These are phyloP conservation scores for Aphelenchoides avenae DNA, from an alignment of 1,140 invertebrate genomes.

Conservation along the genomic window DNA sequence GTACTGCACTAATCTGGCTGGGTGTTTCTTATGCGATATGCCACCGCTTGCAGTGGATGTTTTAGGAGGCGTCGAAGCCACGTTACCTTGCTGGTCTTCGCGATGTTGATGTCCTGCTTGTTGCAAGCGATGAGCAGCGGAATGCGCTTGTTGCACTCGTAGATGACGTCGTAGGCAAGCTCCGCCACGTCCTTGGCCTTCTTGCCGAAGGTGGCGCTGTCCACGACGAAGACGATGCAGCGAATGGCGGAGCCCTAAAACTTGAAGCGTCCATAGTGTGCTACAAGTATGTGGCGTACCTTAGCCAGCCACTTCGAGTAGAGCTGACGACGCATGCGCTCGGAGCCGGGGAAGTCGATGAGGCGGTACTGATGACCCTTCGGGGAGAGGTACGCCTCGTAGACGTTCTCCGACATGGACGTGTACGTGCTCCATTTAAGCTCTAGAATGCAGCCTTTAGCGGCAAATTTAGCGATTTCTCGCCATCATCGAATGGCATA, in stretches of 20 bases:
- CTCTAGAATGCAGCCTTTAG: too few relatives aligned
- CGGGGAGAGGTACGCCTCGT: too few relatives aligned
- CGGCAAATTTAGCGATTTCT: too few relatives aligned
- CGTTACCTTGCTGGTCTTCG: constrained; percentile 15
- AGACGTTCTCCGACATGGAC: too few relatives aligned
- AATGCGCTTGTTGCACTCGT: constrained; percentile 15
- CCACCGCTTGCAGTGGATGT: too few relatives aligned
- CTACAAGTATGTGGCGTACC: constrained; percentile 7
- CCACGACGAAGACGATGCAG: constrained; percentile 44
- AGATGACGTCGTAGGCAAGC: constrained; percentile 44
- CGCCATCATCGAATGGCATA: too few relatives aligned
- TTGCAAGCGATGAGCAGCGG: constrained; percentile 41
- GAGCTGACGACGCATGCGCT: constrained; percentile 25
- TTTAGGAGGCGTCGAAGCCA: too few relatives aligned
- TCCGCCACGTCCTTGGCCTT: constrained; percentile 45
- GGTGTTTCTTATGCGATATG: too few relatives aligned
- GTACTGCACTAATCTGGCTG: too few relatives aligned
- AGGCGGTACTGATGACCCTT: too few relatives aligned
- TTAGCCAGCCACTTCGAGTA: constrained; percentile 34
- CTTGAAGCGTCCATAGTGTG: too few relatives aligned
- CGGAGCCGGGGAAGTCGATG: constrained; percentile 45
- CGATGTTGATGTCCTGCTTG: constrained; percentile 36
- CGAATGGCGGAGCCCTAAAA: constrained; percentile 26
- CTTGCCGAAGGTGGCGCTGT: constrained; percentile 39
- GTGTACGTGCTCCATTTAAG: too few relatives aligned